Base-by-base conservation (phyloP, 2,113 vertebrate genomes). In the Larimichthys crocea region DNA sequence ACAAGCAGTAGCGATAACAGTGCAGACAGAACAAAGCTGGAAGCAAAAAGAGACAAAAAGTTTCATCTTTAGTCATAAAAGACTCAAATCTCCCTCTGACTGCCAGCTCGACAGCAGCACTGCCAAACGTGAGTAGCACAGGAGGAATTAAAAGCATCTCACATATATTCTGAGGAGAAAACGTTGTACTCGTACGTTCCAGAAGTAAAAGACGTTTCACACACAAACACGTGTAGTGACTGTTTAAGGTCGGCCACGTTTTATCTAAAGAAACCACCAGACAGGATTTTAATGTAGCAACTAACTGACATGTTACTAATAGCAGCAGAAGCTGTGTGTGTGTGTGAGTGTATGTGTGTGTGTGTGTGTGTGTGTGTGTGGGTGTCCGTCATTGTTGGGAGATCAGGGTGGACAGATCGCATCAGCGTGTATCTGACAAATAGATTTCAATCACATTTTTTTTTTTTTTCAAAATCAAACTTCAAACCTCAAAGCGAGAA, bases 391-490 rank as follows among this genome's bases (percentile, higher is more conserved):
- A 24, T 5, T 26, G 50, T 44, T 40, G n/a, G n/a, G n/a, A n/a
- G n/a, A n/a, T n/a, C 35, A 20, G 72, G 71, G 56, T 49, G 69
- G 50, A 80, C 46, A 42, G 65, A 71, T 16, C 2, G 40, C 50
- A 20, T 42, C 50, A 19, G 57, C 12, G 1, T 17, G 9, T 49
- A n/a, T 60, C 7, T 40, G 55, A 65, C 57, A 12, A 75, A 52
- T 48, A n/a, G 17, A 40, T 74, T 89, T 67, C 67, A 67, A 50
- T 80, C 35, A 0, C 49, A 49, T 12, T 44, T 61, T 57, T 31
- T n/a, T n/a, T n/a, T n/a, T n/a, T n/a, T n/a, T n/a, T n/a, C n/a
- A 6, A 61, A 74, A 78, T 46, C 52, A 79, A 82, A 79, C 65
- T 85, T 76, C 40, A 24, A 66, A 48, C 60, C 3, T 71, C 0